Evolutionary conservation across 1,140 invertebrate species (phyloP), one percentile per base, ranked within the genome.

Genomic region (Drosophila aff.): DNA sequence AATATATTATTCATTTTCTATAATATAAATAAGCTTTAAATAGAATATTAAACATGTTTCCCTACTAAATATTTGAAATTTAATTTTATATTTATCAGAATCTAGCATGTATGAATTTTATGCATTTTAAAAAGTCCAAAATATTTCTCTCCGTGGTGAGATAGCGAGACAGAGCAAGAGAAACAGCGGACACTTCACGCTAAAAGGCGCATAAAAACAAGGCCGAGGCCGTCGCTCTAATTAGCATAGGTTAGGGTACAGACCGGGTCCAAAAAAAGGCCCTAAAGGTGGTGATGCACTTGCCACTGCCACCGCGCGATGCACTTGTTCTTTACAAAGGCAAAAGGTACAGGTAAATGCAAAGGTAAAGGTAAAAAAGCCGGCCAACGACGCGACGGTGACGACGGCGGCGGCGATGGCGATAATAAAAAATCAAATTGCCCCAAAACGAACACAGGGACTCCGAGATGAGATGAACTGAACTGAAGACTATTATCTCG

Each of bases 191-290:
- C 75, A 86, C 57, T 89, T 89, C 69, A 83, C 84, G 84, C 77
- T 81, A 81, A 81, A 58, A 89, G 53, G 81, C 73, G 84, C 84
- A 87, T 87, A 87, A 87, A 87, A 87, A 87, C 84, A 87, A 87
- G 84, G 84, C 84, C 84, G 84, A 87, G 84, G 84, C 85, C 84
- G 84, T 72, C 68, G 84, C 81, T 89, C 85, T 87, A 87, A 87
- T 87, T 87, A 87, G 84, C 84, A 87, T 87, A 87, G 83, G 79
- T 65, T 68, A 49, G 65, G 44, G 52, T 43, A 73, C 52, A 65
- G 38, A 61, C 47, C 65, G 16, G 72, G 44, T 58, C 40, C 61
- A 18, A 59, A 47, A 31, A 44, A 23, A 3, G 71, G n/a, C n/a
- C 72, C 73, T 68, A 66, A 78, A 77, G 67, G 59, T 81, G 53